These are phyloP conservation scores for Dysdera silvatica DNA, from an alignment of 1,140 invertebrate species.

Conservation along the genomic window DNA sequence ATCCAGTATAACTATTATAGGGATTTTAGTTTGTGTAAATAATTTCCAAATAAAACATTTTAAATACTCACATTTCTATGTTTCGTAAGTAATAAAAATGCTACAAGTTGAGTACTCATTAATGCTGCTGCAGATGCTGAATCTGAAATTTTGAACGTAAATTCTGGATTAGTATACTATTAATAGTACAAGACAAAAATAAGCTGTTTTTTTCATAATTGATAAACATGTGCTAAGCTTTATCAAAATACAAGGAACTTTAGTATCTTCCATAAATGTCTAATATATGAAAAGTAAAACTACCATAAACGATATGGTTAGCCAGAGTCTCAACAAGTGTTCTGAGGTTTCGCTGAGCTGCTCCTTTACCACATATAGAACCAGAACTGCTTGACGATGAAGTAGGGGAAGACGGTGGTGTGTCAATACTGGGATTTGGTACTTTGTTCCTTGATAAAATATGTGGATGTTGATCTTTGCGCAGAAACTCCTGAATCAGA, in stretches of 20 bases:
- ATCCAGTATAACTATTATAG: too few relatives aligned
- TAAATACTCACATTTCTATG: slow-evolving; percentile 51
- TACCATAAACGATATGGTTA: slow-evolving; percentile 77
- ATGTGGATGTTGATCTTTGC: neutral
- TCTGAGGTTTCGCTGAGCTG: slow-evolving; percentile 51
- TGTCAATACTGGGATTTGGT: neutral
- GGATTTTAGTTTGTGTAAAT: too few relatives aligned
- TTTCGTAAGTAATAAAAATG: slow-evolving; percentile 71
- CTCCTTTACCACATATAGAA: slow-evolving; percentile 8
- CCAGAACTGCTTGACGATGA: neutral
- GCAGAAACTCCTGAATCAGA: neutral
- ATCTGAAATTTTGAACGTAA: slow-evolving; percentile 58
- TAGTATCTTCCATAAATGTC: too few relatives aligned
- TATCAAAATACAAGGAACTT: too few relatives aligned
- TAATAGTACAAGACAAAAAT: neutral
- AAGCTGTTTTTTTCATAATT: neutral
- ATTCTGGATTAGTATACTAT: too few relatives aligned
- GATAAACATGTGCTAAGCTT: neutral
- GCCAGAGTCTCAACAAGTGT: slow-evolving; percentile 73
- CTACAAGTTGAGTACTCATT: slow-evolving; percentile 84
- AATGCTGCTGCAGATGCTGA: slow-evolving; percentile 66
- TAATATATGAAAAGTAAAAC: too few relatives aligned
- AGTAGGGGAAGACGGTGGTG: neutral
- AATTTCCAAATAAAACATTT: too few relatives aligned
- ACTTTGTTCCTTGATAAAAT: neutral